Conservation (phyloP, 2,113 vertebrate species). For the Strix uralensis region DNA sequence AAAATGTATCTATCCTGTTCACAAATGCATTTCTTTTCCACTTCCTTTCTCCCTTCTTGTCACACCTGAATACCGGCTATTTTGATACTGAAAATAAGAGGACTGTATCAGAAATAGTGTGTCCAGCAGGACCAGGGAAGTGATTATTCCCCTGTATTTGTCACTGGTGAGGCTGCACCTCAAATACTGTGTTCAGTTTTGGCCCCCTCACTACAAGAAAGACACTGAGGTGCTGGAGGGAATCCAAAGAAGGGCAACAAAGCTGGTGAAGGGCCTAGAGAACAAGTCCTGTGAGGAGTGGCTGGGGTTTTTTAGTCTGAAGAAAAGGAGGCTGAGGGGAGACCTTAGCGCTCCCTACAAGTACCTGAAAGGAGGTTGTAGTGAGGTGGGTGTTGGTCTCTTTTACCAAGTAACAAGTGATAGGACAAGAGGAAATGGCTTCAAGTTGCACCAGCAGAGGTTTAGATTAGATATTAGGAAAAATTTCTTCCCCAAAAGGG, state of each 20-base stretch:
- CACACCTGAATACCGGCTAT: neutral
- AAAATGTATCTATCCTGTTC: neutral
- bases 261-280: neutral
- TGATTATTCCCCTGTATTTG: rapidly evolving
- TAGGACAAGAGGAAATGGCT: neutral
- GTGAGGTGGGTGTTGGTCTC: rapidly evolving
- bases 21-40: neutral
- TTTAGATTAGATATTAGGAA: neutral
- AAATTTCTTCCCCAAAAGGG: neutral
- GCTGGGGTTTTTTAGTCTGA: rapidly evolving
- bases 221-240: neutral
- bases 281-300: neutral
- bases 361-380: neutral
- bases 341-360: rapidly evolving
- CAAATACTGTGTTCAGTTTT: neutral
- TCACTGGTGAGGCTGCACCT: neutral
- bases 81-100: neutral
- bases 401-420: neutral
- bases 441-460: neutral
- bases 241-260: neutral
- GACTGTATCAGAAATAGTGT: neutral
- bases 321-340: neutral
- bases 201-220: neutral
- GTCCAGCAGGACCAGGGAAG: neutral
- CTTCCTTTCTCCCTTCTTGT: neutral